phyloP scores from a whole-genome alignment of 2,888 invertebrate genomes.

The Stenchaetothrips biformis region DNA sequence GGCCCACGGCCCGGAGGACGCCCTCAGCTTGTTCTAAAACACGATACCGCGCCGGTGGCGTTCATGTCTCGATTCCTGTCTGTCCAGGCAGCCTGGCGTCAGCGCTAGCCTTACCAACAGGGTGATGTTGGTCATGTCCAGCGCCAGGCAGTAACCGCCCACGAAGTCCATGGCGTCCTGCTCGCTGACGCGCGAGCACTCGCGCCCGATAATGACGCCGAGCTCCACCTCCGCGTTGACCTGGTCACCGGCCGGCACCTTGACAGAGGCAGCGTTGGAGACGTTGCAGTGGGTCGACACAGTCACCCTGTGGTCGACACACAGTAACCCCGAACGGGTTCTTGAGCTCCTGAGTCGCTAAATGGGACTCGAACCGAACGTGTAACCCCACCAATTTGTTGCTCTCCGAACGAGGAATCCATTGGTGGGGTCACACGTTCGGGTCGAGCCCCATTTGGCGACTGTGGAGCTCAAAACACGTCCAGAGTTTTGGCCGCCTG shows the following conservation, averaged over 20 bases:
- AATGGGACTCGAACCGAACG: no score
- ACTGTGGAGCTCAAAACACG: no score
- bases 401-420: no score
- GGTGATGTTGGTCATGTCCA: constrained; percentile 61
- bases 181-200: constrained; percentile 54
- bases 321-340: no score
- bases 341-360: no score
- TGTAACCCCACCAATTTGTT: no score
- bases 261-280: constrained; percentile 37
- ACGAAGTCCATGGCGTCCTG: constrained; percentile 56
- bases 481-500: no score
- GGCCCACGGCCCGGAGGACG: constrained; percentile 65
- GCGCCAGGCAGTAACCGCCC: constrained; percentile 64
- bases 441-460: no score
- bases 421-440: no score
- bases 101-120: neutral
- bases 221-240: constrained; percentile 73
- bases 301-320: neutral
- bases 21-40: constrained; percentile 47
- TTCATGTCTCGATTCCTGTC: no score
- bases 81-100: no score
- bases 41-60: no score
- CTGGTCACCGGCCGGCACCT: constrained; percentile 62
- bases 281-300: constrained; percentile 21
- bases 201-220: constrained; percentile 64